Conservation (phyloP, 2,797 vertebrate species). For the Crenuchus spilurus region DNA sequence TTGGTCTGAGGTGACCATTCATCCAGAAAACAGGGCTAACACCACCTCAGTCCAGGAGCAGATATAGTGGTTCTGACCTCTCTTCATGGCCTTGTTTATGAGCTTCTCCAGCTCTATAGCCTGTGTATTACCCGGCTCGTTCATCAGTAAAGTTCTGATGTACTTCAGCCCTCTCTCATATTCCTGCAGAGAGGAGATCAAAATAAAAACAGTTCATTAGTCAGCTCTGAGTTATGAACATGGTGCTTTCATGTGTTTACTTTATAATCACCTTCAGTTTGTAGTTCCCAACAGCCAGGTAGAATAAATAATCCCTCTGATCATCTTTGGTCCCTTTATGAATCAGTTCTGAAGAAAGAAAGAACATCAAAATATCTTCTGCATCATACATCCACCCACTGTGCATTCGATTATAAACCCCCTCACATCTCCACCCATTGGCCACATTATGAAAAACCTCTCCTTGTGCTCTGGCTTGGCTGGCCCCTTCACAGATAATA, state of each 20-base stretch:
- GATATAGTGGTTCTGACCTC: slow-evolving; percentile 73
- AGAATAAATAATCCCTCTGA: slow-evolving; percentile 88
- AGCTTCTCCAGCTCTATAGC: slow-evolving; percentile 86
- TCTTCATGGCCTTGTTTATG: slow-evolving; percentile 89
- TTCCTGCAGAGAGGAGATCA: slow-evolving; percentile 69
- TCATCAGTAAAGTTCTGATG: slow-evolving; percentile 81
- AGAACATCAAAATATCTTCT: not conserved
- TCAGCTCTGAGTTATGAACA: not conserved
- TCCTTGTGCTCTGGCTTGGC: not conserved
- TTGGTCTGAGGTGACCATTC: too few relatives aligned
- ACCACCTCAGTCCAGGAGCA: too few relatives aligned
- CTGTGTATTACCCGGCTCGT: slow-evolving; percentile 88
- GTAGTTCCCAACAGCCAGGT: slow-evolving; percentile 87
- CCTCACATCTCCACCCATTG: not conserved
- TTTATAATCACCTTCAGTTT: slow-evolving; percentile 81
- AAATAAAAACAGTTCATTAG: not conserved
- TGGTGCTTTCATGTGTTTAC: not conserved
- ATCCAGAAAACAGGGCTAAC: too few relatives aligned
- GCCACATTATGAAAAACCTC: not conserved
- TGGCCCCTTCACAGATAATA: too few relatives aligned
- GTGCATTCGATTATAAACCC: not conserved
- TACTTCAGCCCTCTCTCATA: slow-evolving; percentile 88
- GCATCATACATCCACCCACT: not conserved
- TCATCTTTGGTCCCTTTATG: slow-evolving; percentile 85
- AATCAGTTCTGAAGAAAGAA: slow-evolving; percentile 76